These are phyloP conservation scores for Sphaerophoria taeniata DNA, from an alignment of 2,888 invertebrate genomes.

Conservation along the genomic window DNA sequence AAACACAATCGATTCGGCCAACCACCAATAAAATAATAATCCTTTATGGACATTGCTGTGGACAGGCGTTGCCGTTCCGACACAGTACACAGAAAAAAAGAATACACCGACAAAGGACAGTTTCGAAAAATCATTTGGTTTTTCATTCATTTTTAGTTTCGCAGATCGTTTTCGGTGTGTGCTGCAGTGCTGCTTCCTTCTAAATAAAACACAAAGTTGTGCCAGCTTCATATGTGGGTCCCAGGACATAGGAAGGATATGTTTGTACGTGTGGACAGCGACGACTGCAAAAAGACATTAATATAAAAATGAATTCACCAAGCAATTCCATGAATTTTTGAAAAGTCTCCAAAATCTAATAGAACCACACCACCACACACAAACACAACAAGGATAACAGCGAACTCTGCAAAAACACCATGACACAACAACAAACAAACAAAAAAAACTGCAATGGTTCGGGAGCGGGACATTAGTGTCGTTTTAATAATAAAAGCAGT, in stretches of 20 bases:
- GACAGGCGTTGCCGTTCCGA: no score
- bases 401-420: background rate
- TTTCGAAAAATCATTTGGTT: no score
- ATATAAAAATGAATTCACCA: slow-evolving; percentile 22
- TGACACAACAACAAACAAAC: no score
- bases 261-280: slow-evolving; percentile 4
- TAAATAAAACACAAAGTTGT: no score
- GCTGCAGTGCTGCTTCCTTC: no score
- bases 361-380: background rate
- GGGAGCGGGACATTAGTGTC: slow-evolving; percentile 63
- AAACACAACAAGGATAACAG: slow-evolving; percentile 44
- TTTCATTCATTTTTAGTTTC: slow-evolving; percentile 10
- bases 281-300: background rate
- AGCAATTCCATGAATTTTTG: slow-evolving; percentile 33
- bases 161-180: slow-evolving; percentile 14
- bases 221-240: no score
- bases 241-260: slow-evolving; percentile 45
- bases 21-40: slow-evolving; percentile 60
- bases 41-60: slow-evolving; percentile 13
- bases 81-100: background rate
- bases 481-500: slow-evolving; percentile 54
- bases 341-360: slow-evolving; percentile 33
- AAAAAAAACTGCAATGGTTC: no score
- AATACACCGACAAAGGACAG: background rate
- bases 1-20: slow-evolving; percentile 47